A percentile compares a stretch with the other conserved stretches of the same genome.
phyloP scores from a whole-genome alignment of 2,113 vertebrate species.

The Perccottus glenii region DNA sequence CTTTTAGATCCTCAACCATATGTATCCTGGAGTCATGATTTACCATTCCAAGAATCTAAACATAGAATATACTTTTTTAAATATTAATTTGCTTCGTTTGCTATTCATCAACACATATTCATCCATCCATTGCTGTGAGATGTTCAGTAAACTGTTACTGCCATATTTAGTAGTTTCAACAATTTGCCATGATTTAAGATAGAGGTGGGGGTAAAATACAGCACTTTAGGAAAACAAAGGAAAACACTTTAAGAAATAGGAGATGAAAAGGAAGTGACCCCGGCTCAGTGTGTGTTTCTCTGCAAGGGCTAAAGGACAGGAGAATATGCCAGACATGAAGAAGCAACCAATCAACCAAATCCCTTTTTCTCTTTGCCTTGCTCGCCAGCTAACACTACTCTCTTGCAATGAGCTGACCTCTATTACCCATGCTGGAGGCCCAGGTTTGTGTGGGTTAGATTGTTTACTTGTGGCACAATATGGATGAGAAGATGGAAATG shows the following conservation, averaged over 20 bases:
- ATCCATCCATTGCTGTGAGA: too few relatives aligned
- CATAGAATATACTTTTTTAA: too few relatives aligned
- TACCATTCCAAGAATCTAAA: too few relatives aligned
- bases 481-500: slow-evolving; percentile 75
- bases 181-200: neutral
- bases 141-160: too few relatives aligned
- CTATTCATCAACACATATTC: too few relatives aligned
- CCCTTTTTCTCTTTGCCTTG: slow-evolving; percentile 31
- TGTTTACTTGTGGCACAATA: slow-evolving; percentile 74
- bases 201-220: neutral
- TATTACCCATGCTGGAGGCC: slow-evolving; percentile 84
- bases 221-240: slow-evolving; percentile 27
- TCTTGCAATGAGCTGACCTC: slow-evolving; percentile 78
- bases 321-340: slow-evolving; percentile 57
- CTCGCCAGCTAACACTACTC: slow-evolving; percentile 28
- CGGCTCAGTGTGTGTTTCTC: slow-evolving; percentile 14
- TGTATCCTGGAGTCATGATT: too few relatives aligned
- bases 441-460: slow-evolving; percentile 27
- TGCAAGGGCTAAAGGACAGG: slow-evolving; percentile 39
- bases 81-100: too few relatives aligned
- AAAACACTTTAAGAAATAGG: slow-evolving; percentile 47
- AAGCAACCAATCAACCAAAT: slow-evolving; percentile 60
- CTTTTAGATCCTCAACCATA: too few relatives aligned
- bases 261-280: slow-evolving; percentile 34
- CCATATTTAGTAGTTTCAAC: too few relatives aligned